Conservation (phyloP, 2,797 vertebrate species). For the Alectoris magna region DNA sequence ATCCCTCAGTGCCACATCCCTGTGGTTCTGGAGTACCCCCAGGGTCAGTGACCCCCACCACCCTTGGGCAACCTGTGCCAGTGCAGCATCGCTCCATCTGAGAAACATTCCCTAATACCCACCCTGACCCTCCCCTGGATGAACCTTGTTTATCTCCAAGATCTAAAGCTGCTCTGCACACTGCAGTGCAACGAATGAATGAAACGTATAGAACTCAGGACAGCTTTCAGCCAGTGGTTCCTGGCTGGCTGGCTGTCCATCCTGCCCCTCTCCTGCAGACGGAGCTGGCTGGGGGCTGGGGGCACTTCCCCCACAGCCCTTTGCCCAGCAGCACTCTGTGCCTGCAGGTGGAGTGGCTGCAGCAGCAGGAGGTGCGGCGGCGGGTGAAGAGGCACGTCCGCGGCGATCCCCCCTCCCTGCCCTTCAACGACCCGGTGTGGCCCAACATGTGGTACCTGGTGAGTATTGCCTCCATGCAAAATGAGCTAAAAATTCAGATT, state of each 20-base stretch:
- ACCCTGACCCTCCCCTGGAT: background rate
- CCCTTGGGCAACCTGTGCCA: too few species aligned
- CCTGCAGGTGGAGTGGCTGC: constrained; percentile 88
- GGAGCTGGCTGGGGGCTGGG: background rate
- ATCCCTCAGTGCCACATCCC: too few species aligned
- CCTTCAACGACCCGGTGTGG: constrained; percentile 93
- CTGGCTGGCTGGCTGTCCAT: background rate
- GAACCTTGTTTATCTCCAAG: background rate
- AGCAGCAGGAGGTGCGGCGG: constrained; percentile 90
- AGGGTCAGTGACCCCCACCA: too few species aligned
- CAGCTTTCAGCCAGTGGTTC: background rate
- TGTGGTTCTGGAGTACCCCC: too few species aligned
- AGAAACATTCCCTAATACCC: too few species aligned
- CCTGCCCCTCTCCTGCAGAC: rapidly evolving
- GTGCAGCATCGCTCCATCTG: too few species aligned
- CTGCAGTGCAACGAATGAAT: too few species aligned
- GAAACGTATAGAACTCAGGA: background rate
- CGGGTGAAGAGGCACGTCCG: constrained; percentile 86
- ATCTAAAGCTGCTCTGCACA: background rate
- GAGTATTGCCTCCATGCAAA: constrained; percentile 59
- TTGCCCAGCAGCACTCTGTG: background rate
- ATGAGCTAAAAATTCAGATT: background rate
- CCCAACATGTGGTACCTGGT: constrained; percentile 97
- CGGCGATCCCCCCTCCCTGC: constrained; percentile 73
- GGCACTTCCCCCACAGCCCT: background rate